Evolutionary conservation across 2,113 vertebrate species (phyloP), one percentile per base, ranked within the genome.

Genomic region (Triplophysa dalaica): DNA sequence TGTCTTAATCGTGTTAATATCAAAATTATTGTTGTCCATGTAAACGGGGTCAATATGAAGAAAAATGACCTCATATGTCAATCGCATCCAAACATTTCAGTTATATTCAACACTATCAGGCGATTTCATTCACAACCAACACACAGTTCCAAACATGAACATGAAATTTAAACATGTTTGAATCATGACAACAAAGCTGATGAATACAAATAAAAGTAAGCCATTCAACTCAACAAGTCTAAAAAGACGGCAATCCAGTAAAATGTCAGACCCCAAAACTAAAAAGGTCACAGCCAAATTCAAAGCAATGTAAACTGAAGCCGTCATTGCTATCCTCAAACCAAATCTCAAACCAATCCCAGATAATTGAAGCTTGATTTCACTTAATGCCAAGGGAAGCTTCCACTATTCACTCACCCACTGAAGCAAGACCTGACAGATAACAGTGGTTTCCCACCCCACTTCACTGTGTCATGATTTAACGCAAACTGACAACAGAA

Each of bases 401-500:
- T 62, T 72, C 58, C 26, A 64, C 60, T 43, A 64, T 68, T 61
- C 69, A 65, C 54, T 52, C 62, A 60, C 43, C 68, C 64, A 50
- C 63, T 67, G 41, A 80, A 16, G 76, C 65, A 76, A 69, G 50
- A 75, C 70, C 24, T 58, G 48, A 38, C 19, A 19, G 50, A 70
- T 33, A 73, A 66, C 33, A 67, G 62, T 38, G 17, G 50, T 52
- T 79, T 73, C 80, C 68, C 77, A 79, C 61, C 45, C 22, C 69
- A 68, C 54, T 69, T 70, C 41, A 62, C 45, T 38, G 72, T 19
- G 11, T 70, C 8, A 61, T 75, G 70, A 64, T 78, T 81, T 82
- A 81, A 87, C 79, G 72, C 50, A 54, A 67, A 19, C 41, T 78
- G 81, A 87, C 78, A 81, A 77, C 8, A 24, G 75, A 63, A 79